A percentile compares a stretch with the other conserved stretches of the same genome.
These are phyloP conservation scores for Xiphophorus birchmanni DNA, from an alignment of 2,797 vertebrate species.

Conservation along the genomic window DNA sequence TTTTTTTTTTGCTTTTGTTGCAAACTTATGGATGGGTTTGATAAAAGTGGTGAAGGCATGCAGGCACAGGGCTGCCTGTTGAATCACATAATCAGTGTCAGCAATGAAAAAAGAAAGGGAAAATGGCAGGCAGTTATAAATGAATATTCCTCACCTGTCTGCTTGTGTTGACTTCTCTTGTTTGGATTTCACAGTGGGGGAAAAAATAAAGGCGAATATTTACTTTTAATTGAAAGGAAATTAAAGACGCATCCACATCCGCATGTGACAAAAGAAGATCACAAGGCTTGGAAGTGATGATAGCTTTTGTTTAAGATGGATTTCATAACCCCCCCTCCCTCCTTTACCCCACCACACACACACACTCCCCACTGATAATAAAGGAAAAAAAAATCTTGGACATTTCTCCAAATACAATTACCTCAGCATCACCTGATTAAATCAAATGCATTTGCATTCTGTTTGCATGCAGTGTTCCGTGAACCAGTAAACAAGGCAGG, in stretches of 20 bases:
- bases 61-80: conserved; percentile 78
- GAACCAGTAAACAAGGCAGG: conserved; percentile 87
- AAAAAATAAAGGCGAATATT: conserved; percentile 85
- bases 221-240: conserved; percentile 91
- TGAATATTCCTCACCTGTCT: conserved; percentile 89
- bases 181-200: conserved; percentile 87
- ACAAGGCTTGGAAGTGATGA: conserved; percentile 81
- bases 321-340: conserved; percentile 75
- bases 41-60: conserved; percentile 67
- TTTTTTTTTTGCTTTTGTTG: conserved; percentile 31
- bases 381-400: conserved; percentile 82
- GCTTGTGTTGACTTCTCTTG: conserved; percentile 85
- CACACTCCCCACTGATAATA: conserved; percentile 81
- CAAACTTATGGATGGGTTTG: conserved; percentile 68
- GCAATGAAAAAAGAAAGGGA: conserved; percentile 49
- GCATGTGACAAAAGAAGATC: conserved; percentile 85
- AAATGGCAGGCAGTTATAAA: conserved; percentile 75
- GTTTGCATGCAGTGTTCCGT: conserved; percentile 87
- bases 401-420: conserved; percentile 90
- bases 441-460: conserved; percentile 89
- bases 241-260: conserved; percentile 87
- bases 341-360: not conserved
- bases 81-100: conserved; percentile 82
- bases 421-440: conserved; percentile 89
- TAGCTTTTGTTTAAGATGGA: conserved; percentile 89